A percentile compares a stretch with the other conserved stretches of the same genome.
Conservation (phyloP, 2,888 invertebrate genomes). For the Cryptus viduatorius region DNA sequence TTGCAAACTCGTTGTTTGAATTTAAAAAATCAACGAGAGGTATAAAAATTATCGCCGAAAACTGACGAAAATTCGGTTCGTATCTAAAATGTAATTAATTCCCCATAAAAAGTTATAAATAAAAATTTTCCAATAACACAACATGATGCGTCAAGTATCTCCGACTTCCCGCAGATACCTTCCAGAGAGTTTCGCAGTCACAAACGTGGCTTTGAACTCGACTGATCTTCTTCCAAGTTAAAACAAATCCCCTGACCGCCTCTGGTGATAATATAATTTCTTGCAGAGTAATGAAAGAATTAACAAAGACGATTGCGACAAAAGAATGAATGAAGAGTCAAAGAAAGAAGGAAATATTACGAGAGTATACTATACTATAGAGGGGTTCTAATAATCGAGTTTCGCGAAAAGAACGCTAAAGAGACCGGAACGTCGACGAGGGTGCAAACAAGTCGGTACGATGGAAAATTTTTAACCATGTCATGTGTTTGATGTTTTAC, state of each 20-base stretch:
- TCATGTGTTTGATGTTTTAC: too few species aligned
- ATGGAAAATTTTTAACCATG: too few species aligned
- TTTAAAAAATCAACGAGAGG: too few species aligned
- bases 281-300: conserved; percentile 26
- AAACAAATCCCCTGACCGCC: conserved; percentile 15
- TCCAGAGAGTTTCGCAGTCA: conserved; percentile 73
- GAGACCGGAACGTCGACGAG: too few species aligned
- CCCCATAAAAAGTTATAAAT: too few species aligned
- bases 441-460: too few species aligned
- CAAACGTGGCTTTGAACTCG: conserved; percentile 77
- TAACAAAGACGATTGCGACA: conserved; percentile 18
- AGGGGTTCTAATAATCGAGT: background rate
- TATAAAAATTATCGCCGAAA: too few species aligned
- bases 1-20: too few species aligned
- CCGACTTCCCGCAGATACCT: background rate
- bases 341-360: conserved; percentile 15
- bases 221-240: conserved; percentile 69
- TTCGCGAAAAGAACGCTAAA: background rate
- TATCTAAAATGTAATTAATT: too few species aligned
- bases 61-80: too few species aligned
- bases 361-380: background rate
- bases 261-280: conserved; percentile 24
- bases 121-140: too few species aligned
- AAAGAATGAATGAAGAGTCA: conserved; percentile 29
- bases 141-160: too few species aligned